Percentiles rank a stretch among this genome's conserved stretches.
Evolutionary conservation across 2,113 vertebrate genomes (phyloP).

Genomic region (Clarias magur): DNA sequence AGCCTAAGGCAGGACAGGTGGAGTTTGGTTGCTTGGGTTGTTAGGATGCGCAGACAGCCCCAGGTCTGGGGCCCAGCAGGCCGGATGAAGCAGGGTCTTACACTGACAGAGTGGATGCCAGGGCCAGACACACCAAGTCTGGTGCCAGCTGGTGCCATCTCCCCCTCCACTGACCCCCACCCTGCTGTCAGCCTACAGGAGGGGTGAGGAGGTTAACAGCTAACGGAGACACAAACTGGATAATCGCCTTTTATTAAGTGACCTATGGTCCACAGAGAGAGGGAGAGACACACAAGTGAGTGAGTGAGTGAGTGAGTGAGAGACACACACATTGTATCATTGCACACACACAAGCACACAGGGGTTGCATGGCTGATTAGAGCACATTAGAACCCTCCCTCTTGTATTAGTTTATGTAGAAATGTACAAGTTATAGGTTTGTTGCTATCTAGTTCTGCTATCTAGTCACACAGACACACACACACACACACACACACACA

Average conservation of each 20-base stretch:
- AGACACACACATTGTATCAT: slow-evolving; percentile 33
- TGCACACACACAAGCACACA: slow-evolving; percentile 31
- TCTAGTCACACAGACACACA: background rate
- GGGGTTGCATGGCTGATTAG: background rate
- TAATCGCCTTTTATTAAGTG: slow-evolving; percentile 82
- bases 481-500: background rate
- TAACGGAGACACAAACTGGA: slow-evolving; percentile 69
- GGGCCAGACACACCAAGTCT: slow-evolving; percentile 68
- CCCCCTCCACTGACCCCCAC: slow-evolving; percentile 59
- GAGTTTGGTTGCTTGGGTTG: slow-evolving; percentile 69
- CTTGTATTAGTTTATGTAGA: background rate
- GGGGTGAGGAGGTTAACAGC: slow-evolving; percentile 83
- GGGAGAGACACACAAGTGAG: slow-evolving; percentile 36
- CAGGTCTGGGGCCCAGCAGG: slow-evolving; percentile 75
- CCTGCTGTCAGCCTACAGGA: slow-evolving; percentile 78
- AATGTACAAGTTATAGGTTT: background rate
- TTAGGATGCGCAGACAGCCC: slow-evolving; percentile 64
- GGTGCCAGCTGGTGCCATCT: slow-evolving; percentile 77
- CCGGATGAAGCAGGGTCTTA: slow-evolving; percentile 74
- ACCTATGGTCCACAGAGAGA: slow-evolving; percentile 56
- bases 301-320: slow-evolving; percentile 50
- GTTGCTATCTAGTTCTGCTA: background rate
- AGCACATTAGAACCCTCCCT: background rate
- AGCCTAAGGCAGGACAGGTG: slow-evolving; percentile 75
- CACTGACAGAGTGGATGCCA: slow-evolving; percentile 72